Evolutionary conservation across 2,113 vertebrate species (phyloP).

Genomic region (Actenoides lindsayi): DNA sequence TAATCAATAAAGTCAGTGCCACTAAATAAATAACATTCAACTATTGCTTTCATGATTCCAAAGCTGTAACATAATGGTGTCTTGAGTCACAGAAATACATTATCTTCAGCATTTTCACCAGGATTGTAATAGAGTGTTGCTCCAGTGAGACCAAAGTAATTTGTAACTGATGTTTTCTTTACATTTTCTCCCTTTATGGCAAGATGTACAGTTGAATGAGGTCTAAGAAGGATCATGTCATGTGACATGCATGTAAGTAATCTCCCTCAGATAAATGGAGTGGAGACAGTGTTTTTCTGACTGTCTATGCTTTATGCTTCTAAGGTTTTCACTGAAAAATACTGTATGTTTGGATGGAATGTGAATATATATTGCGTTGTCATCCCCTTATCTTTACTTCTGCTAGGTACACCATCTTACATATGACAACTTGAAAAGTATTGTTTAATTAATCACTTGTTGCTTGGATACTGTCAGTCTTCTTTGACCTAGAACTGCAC

Average conservation of each 20-base stretch:
- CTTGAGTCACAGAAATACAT: not conserved
- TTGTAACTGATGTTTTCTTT: not conserved
- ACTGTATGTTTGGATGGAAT: not conserved
- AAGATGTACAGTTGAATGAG: not conserved
- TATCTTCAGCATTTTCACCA: not conserved
- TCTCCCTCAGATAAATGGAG: not conserved
- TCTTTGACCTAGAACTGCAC: not conserved
- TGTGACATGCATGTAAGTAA: not conserved
- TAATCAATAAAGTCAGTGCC: not conserved
- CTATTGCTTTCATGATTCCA: not conserved
- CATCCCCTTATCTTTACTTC: not conserved
- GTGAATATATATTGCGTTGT: not conserved
- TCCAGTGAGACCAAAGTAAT: not conserved
- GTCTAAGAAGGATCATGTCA: not conserved
- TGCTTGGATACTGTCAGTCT: constrained; percentile 3
- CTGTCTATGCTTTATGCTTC: not conserved
- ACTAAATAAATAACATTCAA: not conserved
- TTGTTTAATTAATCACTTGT: not conserved
- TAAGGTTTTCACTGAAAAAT: not conserved
- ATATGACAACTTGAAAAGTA: not conserved
- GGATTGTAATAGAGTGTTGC: not conserved
- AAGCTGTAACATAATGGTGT: not conserved
- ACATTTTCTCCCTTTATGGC: fast-evolving
- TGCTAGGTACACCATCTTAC: not conserved
- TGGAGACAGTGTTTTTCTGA: not conserved